Evolutionary conservation across 2,888 invertebrate genomes (phyloP).

Genomic region (Melitaea athalia): DNA sequence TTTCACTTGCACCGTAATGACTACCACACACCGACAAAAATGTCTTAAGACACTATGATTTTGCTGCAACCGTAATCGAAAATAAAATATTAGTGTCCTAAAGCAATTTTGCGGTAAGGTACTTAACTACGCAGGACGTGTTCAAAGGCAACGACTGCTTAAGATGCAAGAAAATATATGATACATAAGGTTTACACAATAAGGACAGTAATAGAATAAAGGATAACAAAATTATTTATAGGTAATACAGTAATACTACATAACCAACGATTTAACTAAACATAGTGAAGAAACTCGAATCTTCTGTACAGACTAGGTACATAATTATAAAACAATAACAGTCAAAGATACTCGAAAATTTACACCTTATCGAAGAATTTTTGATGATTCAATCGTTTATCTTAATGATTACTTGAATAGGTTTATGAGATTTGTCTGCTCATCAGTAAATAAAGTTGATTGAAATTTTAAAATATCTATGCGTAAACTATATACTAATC

Average conservation of each 20-base stretch:
- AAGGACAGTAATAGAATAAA: constrained; percentile 2
- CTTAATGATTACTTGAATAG: constrained; percentile 9
- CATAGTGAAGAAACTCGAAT: neutral
- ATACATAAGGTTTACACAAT: neutral
- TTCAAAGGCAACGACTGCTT: constrained; percentile 26
- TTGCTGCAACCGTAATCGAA: constrained; percentile 3
- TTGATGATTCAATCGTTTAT: constrained; percentile 21
- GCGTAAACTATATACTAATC: constrained; percentile 32
- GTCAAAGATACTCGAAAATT: constrained; percentile 1
- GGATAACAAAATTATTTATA: neutral
- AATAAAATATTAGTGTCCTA: constrained; percentile 2
- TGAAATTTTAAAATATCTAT: constrained; percentile 23
- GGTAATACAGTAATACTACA: too few relatives aligned
- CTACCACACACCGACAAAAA: constrained; percentile 26
- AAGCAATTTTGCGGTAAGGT: constrained; percentile 17
- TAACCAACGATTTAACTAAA: too few relatives aligned
- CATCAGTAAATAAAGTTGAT: constrained; percentile 28
- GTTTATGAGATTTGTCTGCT: constrained; percentile 13
- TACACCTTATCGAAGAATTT: constrained; percentile 13
- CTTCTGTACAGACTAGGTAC: neutral
- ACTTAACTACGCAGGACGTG: constrained; percentile 30
- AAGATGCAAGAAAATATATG: constrained; percentile 22
- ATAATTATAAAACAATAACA: constrained; percentile 6
- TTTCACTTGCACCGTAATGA: constrained; percentile 43
- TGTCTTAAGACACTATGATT: constrained; percentile 22